These are phyloP conservation scores for Glaucopsyche alexis DNA, from an alignment of 2,888 invertebrate species.

Conservation along the genomic window DNA sequence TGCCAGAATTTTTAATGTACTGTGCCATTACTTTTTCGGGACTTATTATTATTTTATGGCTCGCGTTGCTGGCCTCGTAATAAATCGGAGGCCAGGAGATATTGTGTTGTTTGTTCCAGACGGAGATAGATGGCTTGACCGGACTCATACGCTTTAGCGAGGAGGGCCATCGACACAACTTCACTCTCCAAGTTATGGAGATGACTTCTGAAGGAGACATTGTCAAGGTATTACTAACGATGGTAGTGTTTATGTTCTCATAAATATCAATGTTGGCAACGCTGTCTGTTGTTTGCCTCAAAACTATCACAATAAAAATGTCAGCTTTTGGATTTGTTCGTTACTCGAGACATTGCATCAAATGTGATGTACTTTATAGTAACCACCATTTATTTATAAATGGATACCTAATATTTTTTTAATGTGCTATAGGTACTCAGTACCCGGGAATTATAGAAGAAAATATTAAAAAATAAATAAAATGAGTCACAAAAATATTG, in stretches of 20 bases:
- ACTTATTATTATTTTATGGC: constrained; percentile 9
- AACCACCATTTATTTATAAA: neutral
- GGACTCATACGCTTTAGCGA: constrained; percentile 93
- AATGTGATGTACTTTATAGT: neutral
- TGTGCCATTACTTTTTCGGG: neutral
- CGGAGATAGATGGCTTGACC: constrained; percentile 92
- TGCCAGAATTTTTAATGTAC: neutral
- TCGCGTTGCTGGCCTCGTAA: constrained; percentile 30
- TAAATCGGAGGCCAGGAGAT: constrained; percentile 49
- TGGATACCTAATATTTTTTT: too few species aligned
- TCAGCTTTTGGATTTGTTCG: neutral
- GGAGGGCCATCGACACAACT: constrained; percentile 90
- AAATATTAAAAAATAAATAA: too few species aligned
- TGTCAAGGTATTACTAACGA: constrained; percentile 82
- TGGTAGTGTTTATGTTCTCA: constrained; percentile 21
- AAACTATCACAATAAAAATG: constrained; percentile 10
- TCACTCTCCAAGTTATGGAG: constrained; percentile 92
- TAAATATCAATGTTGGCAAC: constrained; percentile 5
- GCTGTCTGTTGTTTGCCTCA: neutral
- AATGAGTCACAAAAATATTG: too few species aligned
- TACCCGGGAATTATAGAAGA: too few species aligned
- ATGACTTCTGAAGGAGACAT: constrained; percentile 93
- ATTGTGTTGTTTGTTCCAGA: constrained; percentile 80
- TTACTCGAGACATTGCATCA: neutral
- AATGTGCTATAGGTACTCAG: too few species aligned